phyloP scores from a whole-genome alignment of 2,888 invertebrate genomes.

The Drosophila birchii region DNA sequence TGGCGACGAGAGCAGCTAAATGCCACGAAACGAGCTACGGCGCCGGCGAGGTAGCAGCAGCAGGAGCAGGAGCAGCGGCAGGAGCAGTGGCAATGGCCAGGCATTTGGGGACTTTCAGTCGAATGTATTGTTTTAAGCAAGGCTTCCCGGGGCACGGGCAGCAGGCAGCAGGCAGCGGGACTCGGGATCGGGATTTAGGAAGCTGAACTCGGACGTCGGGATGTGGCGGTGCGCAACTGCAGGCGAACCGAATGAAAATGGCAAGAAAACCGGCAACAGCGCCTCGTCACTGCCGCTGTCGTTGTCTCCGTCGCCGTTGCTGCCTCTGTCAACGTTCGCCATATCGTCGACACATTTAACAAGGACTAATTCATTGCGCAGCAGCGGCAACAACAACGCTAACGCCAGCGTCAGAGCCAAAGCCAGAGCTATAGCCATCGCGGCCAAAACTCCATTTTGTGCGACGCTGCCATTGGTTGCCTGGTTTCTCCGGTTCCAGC shows the following conservation, averaged over 20 bases:
- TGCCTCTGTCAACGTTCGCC: slow-evolving; percentile 24
- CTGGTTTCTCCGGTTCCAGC: neutral
- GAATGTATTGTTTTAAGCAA: slow-evolving; percentile 74
- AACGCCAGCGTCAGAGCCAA: neutral
- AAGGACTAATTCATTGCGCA: slow-evolving; percentile 81
- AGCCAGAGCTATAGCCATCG: neutral
- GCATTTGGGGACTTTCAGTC: slow-evolving; percentile 60
- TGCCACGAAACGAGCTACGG: slow-evolving; percentile 51
- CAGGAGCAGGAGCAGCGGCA: slow-evolving; percentile 41
- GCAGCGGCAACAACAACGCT: slow-evolving; percentile 37
- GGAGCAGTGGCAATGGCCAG: slow-evolving; percentile 49
- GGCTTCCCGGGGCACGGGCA: slow-evolving; percentile 49
- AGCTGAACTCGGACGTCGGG: slow-evolving; percentile 7
- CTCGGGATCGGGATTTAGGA: slow-evolving; percentile 3
- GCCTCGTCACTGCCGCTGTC: slow-evolving; percentile 30
- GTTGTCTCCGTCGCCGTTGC: neutral
- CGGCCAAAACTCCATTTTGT: slow-evolving; percentile 62
- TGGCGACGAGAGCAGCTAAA: slow-evolving; percentile 45
- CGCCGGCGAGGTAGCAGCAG: slow-evolving; percentile 5
- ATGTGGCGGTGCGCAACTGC: slow-evolving; percentile 42
- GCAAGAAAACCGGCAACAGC: slow-evolving; percentile 70
- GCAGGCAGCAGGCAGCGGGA: neutral
- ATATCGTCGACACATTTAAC: slow-evolving; percentile 75
- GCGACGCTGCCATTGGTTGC: slow-evolving; percentile 54
- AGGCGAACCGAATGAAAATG: slow-evolving; percentile 49